Conservation (phyloP, 2,888 invertebrate genomes). For the Drosophila emarginata region DNA sequence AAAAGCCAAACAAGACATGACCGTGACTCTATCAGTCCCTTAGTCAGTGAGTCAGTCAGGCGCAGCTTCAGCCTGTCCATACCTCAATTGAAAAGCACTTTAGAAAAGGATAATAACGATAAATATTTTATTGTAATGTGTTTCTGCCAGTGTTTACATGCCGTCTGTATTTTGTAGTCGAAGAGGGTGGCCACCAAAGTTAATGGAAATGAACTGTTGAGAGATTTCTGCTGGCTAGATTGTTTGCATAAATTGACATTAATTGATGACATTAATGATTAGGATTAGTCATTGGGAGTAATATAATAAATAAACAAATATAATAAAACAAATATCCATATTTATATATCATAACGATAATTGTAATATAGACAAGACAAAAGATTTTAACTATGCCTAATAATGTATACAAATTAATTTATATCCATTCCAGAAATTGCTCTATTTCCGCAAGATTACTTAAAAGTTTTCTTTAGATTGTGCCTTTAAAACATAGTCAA, state of each 20-base stretch:
- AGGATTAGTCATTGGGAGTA: too few relatives aligned
- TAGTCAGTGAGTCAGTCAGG: constrained; percentile 42
- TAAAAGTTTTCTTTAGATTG: background rate
- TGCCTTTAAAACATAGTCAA: too few relatives aligned
- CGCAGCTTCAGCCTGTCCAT: constrained; percentile 41
- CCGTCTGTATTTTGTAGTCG: constrained; percentile 45
- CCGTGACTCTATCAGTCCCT: constrained; percentile 41
- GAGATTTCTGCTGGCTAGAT: background rate
- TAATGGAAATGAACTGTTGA: background rate
- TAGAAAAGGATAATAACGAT: constrained; percentile 77
- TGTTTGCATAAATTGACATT: too few relatives aligned
- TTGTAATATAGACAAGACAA: background rate
- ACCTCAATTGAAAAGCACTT: constrained; percentile 79
- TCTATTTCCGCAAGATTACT: too few relatives aligned
- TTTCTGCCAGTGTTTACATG: constrained; percentile 69
- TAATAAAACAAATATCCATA: too few relatives aligned
- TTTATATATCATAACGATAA: background rate
- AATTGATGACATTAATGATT: too few relatives aligned
- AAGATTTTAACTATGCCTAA: too few relatives aligned
- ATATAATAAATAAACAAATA: too few relatives aligned
- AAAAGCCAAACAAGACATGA: constrained; percentile 24
- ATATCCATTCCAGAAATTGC: too few relatives aligned
- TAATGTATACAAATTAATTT: too few relatives aligned
- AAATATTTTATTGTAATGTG: constrained; percentile 79
- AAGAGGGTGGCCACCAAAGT: constrained; percentile 28